Evolutionary conservation across 2,888 invertebrate genomes (phyloP).

Genomic region (Celastrina argiolus): DNA sequence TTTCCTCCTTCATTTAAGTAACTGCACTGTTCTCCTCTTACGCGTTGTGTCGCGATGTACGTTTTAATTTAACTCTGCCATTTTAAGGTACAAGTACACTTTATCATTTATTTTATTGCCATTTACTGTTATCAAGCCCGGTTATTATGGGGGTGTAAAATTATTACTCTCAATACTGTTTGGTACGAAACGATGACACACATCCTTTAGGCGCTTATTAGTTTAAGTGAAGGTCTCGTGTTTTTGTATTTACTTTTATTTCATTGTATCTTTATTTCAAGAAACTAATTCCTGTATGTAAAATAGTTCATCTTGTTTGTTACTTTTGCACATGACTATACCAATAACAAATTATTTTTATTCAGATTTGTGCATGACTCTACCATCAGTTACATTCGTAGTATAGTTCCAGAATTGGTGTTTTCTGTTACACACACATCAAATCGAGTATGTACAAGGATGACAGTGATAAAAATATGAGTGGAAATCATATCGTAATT

Average conservation of each 20-base stretch:
- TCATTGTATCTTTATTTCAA: neutral
- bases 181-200: conserved; percentile 48
- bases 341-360: too few species aligned
- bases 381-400: too few species aligned
- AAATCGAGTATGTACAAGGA: too few species aligned
- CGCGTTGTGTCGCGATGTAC: conserved; percentile 23
- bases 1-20: neutral
- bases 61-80: conserved; percentile 28
- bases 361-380: too few species aligned
- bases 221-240: conserved; percentile 12
- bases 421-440: too few species aligned
- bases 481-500: too few species aligned
- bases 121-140: conserved; percentile 49
- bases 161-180: conserved; percentile 54
- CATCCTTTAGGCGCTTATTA: conserved; percentile 52
- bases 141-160: conserved; percentile 47
- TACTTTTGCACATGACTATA: neutral
- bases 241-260: neutral
- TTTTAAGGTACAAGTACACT: conserved; percentile 31
- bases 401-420: too few species aligned
- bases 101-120: conserved; percentile 43
- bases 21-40: neutral
- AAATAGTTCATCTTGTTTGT: neutral
- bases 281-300: neutral
- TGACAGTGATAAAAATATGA: too few species aligned